Base-by-base conservation (phyloP, 2,113 vertebrate species). In the Pseudois nayaur region DNA sequence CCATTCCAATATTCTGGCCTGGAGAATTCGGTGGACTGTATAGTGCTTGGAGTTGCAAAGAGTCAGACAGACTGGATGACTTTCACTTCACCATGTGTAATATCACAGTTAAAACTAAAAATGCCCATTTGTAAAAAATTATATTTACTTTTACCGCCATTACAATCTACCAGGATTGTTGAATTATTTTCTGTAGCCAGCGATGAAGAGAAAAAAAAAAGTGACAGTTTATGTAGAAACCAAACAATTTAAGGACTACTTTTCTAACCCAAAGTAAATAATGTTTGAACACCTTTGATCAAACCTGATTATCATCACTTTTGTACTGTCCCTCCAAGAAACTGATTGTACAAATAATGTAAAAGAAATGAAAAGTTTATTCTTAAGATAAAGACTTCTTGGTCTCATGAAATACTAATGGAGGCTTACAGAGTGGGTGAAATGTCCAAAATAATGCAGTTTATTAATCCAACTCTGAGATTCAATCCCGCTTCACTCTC, bases 61-160 rank as follows among this genome's bases (percentile, higher is more conserved):
- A 71, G 67, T 67, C 16, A 67, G 33, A 67, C 64, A 67, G 33
- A 67, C 33, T 71, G n/a, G 40, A 36, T 40, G 67, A 71, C 67
- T 23, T 71, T 40, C 67, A 71, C n/a, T 23, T 40, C 19, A 21
- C n/a, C 67, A 96, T 87, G 96, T 71, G 84, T 55, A 82, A 95
- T 95, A 93, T 74, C 2, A 0, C 45, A 83, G 92, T 88, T 96
- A 97, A 98, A 98, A 96, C 87, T 97, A 67, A 94, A 96, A 64
- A 43, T 59, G 91, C 31, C 84, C 0, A 0, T 55, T 89, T 91
- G 92, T 96, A 96, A 97, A 91, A 6, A 97, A 7, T 15, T 50
- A 54, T 6, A 79, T 48, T 59, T 74, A 36, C n/a, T 89, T 95
- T 95, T 82, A 43, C 36, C 45, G 4, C 43, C 8, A 67, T 91